A percentile compares a stretch with the other conserved stretches of the same genome.
These are phyloP conservation scores for Leptogaster cylindrica DNA, from an alignment of 2,888 invertebrate genomes.

Conservation along the genomic window DNA sequence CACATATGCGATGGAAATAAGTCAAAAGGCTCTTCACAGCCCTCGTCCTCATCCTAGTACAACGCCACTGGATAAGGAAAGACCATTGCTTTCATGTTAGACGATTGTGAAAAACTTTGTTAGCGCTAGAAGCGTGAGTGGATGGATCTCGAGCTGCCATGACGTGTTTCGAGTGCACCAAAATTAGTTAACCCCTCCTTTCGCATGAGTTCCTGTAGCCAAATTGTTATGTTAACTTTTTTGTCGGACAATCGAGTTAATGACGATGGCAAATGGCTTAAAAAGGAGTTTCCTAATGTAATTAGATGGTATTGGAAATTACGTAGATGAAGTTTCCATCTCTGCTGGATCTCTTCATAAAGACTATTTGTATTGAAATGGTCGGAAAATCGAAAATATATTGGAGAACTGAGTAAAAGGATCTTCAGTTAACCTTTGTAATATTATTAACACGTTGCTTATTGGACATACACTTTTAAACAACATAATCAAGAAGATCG, in stretches of 20 bases:
- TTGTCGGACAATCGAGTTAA: slow-evolving; percentile 26
- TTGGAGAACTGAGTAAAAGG: no score
- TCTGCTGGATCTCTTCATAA: no score
- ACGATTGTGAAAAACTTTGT: slow-evolving; percentile 28
- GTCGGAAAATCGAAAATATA: no score
- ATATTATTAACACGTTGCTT: no score
- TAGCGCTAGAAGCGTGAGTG: slow-evolving; percentile 24
- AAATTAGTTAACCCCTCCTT: slow-evolving; percentile 19
- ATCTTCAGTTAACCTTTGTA: no score
- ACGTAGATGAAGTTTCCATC: no score
- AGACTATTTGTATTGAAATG: no score
- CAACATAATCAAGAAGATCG: no score
- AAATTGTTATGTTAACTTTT: slow-evolving; percentile 37
- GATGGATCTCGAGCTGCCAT: slow-evolving; percentile 20
- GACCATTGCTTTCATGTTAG: neutral
- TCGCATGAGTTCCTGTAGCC: neutral
- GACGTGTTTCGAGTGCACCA: neutral
- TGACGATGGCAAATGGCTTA: slow-evolving; percentile 17
- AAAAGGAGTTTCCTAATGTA: no score
- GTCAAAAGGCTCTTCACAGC: slow-evolving; percentile 46
- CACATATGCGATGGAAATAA: slow-evolving; percentile 35
- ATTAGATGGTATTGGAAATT: no score
- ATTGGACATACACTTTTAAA: no score
- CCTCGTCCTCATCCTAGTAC: slow-evolving; percentile 25
- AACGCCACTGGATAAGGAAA: slow-evolving; percentile 10